A percentile compares a stretch with the other conserved stretches of the same genome.
phyloP scores from a whole-genome alignment of 2,797 vertebrate species.

The Pangasius larnaudii region DNA sequence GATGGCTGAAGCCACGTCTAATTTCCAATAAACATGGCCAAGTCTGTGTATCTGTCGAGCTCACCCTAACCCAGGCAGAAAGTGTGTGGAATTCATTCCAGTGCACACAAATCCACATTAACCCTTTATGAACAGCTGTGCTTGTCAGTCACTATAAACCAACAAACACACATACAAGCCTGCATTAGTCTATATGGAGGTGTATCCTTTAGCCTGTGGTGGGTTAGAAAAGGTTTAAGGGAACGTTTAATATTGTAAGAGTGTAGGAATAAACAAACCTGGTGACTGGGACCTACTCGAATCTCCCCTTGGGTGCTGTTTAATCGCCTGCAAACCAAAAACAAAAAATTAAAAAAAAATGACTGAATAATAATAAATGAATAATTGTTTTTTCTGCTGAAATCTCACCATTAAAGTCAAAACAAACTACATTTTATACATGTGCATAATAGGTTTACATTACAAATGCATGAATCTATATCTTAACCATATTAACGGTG shows the following conservation, averaged over 20 bases:
- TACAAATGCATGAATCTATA: background rate
- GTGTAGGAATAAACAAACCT: constrained; percentile 75
- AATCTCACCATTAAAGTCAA: background rate
- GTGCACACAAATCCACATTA: constrained; percentile 28
- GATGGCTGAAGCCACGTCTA: constrained; percentile 28
- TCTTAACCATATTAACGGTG: background rate
- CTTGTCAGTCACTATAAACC: constrained; percentile 18
- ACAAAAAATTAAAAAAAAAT: constrained; percentile 53
- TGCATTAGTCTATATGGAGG: background rate
- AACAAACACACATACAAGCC: background rate
- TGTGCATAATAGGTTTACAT: background rate
- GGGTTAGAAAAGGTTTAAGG: constrained; percentile 14
- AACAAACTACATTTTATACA: background rate
- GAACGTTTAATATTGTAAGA: constrained; percentile 18
- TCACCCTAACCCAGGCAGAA: constrained; percentile 18
- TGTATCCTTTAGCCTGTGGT: background rate
- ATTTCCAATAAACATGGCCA: constrained; percentile 44
- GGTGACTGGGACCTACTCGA: constrained; percentile 97
- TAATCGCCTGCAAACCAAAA: constrained; percentile 84
- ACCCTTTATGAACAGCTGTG: constrained; percentile 7
- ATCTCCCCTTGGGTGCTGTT: constrained; percentile 99
- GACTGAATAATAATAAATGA: background rate
- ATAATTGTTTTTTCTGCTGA: background rate
- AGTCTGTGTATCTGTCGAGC: constrained; percentile 38
- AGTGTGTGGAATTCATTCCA: constrained; percentile 24